These are phyloP conservation scores for Epiperipatus broadwayi DNA, from an alignment of 2,888 invertebrate genomes.

Conservation along the genomic window DNA sequence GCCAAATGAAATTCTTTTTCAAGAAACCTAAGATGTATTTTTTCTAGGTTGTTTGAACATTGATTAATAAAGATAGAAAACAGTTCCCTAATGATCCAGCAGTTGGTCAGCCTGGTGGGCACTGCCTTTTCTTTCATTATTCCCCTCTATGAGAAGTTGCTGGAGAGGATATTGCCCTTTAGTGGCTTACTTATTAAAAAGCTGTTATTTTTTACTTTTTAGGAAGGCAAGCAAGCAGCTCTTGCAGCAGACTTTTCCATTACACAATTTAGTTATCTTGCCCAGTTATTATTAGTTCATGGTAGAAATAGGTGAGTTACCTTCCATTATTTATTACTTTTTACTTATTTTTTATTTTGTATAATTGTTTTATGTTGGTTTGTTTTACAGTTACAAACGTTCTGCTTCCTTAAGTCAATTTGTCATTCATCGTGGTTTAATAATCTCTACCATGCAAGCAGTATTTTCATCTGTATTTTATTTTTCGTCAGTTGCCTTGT, in stretches of 20 bases:
- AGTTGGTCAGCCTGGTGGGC: too few species aligned
- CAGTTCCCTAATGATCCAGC: too few species aligned
- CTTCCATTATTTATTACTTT: constrained; percentile 13
- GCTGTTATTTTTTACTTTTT: constrained; percentile 15
- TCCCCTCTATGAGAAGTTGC: too few species aligned
- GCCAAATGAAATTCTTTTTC: too few species aligned
- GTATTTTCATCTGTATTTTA: constrained; percentile 98
- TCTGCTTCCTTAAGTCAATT: constrained; percentile 95
- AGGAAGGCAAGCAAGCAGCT: constrained; percentile 42
- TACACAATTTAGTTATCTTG: constrained; percentile 65
- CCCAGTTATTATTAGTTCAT: constrained; percentile 60
- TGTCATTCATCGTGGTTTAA: constrained; percentile 92
- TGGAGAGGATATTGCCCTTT: too few species aligned
- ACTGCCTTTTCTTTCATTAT: too few species aligned
- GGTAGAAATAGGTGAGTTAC: constrained; percentile 47
- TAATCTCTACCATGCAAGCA: constrained; percentile 95
- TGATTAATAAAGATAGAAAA: too few species aligned
- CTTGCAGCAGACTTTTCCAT: constrained; percentile 95
- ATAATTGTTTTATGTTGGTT: too few species aligned
- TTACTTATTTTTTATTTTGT: background rate
- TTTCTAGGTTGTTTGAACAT: too few species aligned
- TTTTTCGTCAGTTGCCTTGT: constrained; percentile 87
- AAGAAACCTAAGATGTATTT: too few species aligned
- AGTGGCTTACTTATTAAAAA: too few species aligned
- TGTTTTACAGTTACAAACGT: constrained; percentile 55